These are phyloP conservation scores for Cheirogaleus medius DNA, from an alignment of 2,113 vertebrate genomes.

Conservation along the genomic window DNA sequence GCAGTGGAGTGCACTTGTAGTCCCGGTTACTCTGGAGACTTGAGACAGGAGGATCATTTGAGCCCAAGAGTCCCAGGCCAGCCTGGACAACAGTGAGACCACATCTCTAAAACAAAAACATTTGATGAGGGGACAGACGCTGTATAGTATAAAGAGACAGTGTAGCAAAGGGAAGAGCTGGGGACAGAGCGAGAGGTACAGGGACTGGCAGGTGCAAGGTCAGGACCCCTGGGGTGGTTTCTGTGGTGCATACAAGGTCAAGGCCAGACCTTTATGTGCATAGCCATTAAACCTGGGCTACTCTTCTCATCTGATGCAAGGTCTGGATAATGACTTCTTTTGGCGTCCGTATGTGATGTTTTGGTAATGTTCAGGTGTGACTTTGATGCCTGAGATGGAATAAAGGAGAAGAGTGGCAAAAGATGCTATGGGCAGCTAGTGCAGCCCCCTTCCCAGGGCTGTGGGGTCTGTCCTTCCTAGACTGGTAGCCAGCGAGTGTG, in stretches of 20 bases:
- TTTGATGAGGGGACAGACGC: too few species aligned
- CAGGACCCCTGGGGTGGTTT: not conserved
- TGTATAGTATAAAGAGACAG: not conserved
- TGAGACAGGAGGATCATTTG: too few species aligned
- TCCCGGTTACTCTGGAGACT: too few species aligned
- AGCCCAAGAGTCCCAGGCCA: too few species aligned
- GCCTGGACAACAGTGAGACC: too few species aligned
- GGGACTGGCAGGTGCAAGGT: not conserved
- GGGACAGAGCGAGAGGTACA: not conserved
- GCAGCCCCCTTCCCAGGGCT: not conserved
- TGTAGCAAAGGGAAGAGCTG: not conserved
- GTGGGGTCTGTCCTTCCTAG: too few species aligned
- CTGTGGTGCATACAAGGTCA: not conserved
- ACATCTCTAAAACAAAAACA: too few species aligned
- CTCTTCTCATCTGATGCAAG: too few species aligned
- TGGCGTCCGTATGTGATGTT: not conserved
- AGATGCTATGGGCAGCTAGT: not conserved
- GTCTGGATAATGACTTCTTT: not conserved
- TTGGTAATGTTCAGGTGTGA: not conserved
- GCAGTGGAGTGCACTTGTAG: too few species aligned
- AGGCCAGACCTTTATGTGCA: not conserved
- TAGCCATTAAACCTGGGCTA: not conserved
- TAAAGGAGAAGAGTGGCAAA: not conserved
- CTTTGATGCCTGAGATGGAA: not conserved
- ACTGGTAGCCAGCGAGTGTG: not conserved